These are phyloP conservation scores for Drosophila setifemur DNA, from an alignment of 1,140 invertebrate species.

Conservation along the genomic window DNA sequence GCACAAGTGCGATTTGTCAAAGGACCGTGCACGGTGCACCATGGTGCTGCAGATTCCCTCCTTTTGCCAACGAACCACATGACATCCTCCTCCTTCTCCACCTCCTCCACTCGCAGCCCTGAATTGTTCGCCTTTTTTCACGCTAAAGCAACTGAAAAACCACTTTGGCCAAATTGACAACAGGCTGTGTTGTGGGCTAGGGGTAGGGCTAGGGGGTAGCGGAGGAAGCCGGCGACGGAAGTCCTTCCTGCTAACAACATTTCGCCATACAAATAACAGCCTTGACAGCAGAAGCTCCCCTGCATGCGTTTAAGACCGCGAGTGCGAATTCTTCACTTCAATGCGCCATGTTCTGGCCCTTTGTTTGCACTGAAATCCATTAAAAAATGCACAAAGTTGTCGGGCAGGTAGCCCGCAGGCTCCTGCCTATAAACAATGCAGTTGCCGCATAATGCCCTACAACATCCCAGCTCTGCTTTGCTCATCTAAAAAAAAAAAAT, in stretches of 20 bases:
- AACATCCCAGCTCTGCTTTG: slow-evolving; percentile 32
- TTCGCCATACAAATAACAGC: slow-evolving; percentile 50
- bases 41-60: not conserved
- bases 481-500: slow-evolving; percentile 21
- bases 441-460: slow-evolving; percentile 64
- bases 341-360: slow-evolving; percentile 55
- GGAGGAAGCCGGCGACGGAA: too few relatives aligned
- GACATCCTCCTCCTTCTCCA: not conserved
- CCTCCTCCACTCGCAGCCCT: not conserved
- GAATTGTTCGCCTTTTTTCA: slow-evolving; percentile 73
- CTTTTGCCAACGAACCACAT: too few relatives aligned
- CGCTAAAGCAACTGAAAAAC: slow-evolving; percentile 82
- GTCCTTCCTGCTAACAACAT: slow-evolving; percentile 73
- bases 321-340: slow-evolving; percentile 82
- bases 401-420: slow-evolving; percentile 57
- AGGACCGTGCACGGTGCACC: slow-evolving; percentile 17
- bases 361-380: slow-evolving; percentile 63
- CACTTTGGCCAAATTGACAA: slow-evolving; percentile 82
- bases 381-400: slow-evolving; percentile 73
- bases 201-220: too few relatives aligned
- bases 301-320: slow-evolving; percentile 64
- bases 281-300: slow-evolving; percentile 15
- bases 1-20: slow-evolving; percentile 75
- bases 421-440: slow-evolving; percentile 69
- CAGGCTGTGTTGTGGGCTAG: slow-evolving; percentile 17